Conservation (phyloP, 2,888 invertebrate species). For the Zonitis immaculata region DNA sequence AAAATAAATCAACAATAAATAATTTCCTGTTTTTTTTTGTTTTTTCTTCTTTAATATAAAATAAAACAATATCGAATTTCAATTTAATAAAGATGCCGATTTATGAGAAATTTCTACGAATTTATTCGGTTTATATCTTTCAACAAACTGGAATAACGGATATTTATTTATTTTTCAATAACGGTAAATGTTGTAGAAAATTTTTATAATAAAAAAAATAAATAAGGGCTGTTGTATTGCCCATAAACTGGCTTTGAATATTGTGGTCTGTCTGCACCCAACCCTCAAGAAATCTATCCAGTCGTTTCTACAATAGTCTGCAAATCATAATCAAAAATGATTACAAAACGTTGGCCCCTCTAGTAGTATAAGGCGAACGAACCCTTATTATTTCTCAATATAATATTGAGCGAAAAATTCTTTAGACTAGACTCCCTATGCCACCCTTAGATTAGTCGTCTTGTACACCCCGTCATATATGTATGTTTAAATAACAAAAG, state of each 20-base stretch:
- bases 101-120: neutral
- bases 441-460: slow-evolving; percentile 31
- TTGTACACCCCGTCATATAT: slow-evolving; percentile 16
- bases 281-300: slow-evolving; percentile 29
- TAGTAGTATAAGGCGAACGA: neutral
- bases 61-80: too few species aligned
- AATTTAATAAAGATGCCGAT: too few species aligned
- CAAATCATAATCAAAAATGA: slow-evolving; percentile 28
- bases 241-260: slow-evolving; percentile 26
- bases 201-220: slow-evolving; percentile 24
- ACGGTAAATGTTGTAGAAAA: slow-evolving; percentile 1
- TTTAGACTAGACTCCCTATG: slow-evolving; percentile 20
- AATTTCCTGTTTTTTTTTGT: slow-evolving; percentile 16
- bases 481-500: slow-evolving; percentile 11
- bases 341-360: slow-evolving; percentile 1
- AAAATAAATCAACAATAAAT: slow-evolving; percentile 20
- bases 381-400: neutral
- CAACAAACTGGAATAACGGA: neutral
- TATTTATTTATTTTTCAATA: too few species aligned
- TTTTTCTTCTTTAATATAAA: too few species aligned
- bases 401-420: slow-evolving; percentile 6
- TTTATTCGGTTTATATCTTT: neutral
- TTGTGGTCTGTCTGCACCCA: slow-evolving; percentile 24
- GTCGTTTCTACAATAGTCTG: slow-evolving; percentile 25
- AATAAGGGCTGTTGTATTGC: slow-evolving; percentile 15